Evolutionary conservation across 2,797 vertebrate genomes (phyloP).

Genomic region (Chelidonichthys spinosus): DNA sequence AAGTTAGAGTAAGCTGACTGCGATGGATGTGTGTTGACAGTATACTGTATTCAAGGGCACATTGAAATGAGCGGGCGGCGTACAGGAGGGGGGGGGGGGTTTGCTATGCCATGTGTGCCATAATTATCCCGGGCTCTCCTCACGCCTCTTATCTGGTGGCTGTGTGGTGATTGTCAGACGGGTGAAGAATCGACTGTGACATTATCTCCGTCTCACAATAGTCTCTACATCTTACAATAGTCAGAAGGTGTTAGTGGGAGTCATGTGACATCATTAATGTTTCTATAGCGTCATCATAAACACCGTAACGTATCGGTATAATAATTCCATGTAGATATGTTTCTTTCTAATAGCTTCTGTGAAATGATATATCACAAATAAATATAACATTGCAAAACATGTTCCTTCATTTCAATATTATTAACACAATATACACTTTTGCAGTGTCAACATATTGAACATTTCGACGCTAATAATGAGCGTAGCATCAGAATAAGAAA

Average conservation of each 20-base stretch:
- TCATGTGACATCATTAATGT: conserved; percentile 19
- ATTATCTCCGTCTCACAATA: conserved; percentile 61
- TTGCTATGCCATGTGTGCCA: conserved; percentile 79
- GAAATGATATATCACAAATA: neutral
- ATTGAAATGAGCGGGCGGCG: conserved; percentile 76
- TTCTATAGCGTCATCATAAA: neutral
- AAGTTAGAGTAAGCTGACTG: conserved; percentile 80
- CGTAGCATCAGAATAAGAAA: neutral
- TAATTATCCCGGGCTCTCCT: conserved; percentile 75
- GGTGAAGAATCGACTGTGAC: conserved; percentile 70
- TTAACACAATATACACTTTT: neutral
- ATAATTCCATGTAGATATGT: neutral
- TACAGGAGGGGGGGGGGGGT: conserved; percentile 65
- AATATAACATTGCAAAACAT: neutral
- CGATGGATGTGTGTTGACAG: conserved; percentile 87
- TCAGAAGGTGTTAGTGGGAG: conserved; percentile 48
- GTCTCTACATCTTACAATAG: conserved; percentile 32
- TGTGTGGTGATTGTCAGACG: conserved; percentile 71
- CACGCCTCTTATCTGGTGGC: conserved; percentile 74
- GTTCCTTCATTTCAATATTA: neutral
- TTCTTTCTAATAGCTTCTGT: neutral
- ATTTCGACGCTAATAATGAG: neutral
- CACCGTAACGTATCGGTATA: neutral
- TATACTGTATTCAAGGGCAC: conserved; percentile 85
- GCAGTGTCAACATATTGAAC: neutral